phyloP scores from a whole-genome alignment of 1,140 invertebrate genomes.

The Drosophila orosa region DNA sequence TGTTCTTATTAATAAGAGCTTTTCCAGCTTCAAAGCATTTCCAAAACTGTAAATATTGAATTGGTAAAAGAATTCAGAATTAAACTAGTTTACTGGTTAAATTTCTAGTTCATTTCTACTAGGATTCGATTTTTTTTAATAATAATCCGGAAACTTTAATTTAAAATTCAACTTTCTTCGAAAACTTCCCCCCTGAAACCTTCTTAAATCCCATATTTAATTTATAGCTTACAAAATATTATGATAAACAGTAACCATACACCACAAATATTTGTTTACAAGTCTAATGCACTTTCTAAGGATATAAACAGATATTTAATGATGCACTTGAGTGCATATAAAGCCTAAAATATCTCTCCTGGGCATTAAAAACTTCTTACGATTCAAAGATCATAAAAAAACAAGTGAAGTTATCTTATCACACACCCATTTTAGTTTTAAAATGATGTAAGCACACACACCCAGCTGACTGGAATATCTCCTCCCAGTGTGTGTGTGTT shows the following conservation, averaged over 20 bases:
- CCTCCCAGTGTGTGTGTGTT: background rate
- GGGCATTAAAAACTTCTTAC: background rate
- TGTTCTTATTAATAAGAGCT: no score
- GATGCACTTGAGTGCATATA: background rate
- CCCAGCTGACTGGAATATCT: slow-evolving; percentile 3
- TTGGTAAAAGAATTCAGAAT: no score
- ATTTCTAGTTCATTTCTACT: background rate
- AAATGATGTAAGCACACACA: background rate
- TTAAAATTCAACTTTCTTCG: background rate
- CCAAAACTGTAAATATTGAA: no score
- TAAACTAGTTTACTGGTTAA: background rate
- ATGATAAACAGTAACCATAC: background rate
- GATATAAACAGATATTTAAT: background rate
- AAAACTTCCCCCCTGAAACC: background rate
- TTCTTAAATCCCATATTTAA: background rate
- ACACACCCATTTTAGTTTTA: slow-evolving; percentile 10
- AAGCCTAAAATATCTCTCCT: slow-evolving; percentile 5
- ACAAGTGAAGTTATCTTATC: background rate
- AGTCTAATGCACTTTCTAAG: slow-evolving; percentile 1
- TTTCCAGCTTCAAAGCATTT: background rate
- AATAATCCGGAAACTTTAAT: background rate
- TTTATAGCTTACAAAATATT: background rate
- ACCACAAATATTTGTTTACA: background rate
- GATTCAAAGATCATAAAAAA: background rate
- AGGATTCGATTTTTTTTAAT: background rate